Evolutionary conservation across 1,140 invertebrate species (phyloP), one percentile per base, ranked within the genome.

Genomic region (Leptinotarsa undecemlineata): DNA sequence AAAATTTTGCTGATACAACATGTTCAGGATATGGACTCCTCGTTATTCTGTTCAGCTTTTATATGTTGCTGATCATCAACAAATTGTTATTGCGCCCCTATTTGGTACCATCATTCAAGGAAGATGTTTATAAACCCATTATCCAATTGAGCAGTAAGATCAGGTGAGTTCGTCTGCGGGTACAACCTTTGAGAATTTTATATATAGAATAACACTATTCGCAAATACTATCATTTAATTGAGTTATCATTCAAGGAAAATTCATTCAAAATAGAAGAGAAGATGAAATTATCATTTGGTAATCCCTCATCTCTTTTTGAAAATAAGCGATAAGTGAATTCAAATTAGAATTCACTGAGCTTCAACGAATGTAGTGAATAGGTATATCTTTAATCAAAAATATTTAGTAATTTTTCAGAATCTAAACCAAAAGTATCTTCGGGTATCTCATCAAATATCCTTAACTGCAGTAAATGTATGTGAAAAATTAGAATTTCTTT

Each of bases 21-120:
- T 94, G 93, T 78, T 77, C 89, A 70, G 94, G 94, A 2, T 91
- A 93, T 78, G 92, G 93, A 63, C 89, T 94, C 81, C 84, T 96
- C 1, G 83, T 94, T 13, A 87, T 95, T 14, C 78, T 95, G 0
- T 85, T 92, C 1, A 80, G 83, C 21, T 86, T 94, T 42, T 83
- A 88, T 21, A 92, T 93, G 77, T 85, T 89, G 73, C 86, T 87
- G 19, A 66, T 93, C 15, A 81, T 93, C 21, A 94, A 95, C 82
- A 91, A 88, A 76, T 78, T 87, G 19, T 76, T 93, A 4, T 82
- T 93, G 42, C 92, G 92, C 82, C 88, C 86, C 33, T 89, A 85
- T 71, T 83, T 90, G 21, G 88, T 88, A 4, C 82, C 78, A n/a
- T 80, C 76, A 57, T 83, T 91, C 21, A 73, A 86, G 20, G 80